Evolutionary conservation across 2,888 invertebrate genomes (phyloP).

Genomic region (Congeria kusceri): DNA sequence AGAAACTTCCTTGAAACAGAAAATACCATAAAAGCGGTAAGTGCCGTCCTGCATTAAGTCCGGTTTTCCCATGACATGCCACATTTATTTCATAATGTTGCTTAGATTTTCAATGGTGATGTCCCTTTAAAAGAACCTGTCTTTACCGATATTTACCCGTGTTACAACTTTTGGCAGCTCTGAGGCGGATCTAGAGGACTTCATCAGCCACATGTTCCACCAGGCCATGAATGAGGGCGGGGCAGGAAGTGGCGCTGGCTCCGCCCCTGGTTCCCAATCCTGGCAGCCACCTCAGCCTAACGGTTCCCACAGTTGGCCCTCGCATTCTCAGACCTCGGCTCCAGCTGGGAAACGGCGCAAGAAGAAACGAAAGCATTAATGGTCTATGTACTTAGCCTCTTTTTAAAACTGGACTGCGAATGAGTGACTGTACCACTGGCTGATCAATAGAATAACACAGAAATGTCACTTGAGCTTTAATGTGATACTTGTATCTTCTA

Average conservation of each 20-base stretch:
- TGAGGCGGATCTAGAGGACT: slow-evolving; percentile 92
- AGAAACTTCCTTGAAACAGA: too few species aligned
- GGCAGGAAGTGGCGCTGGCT: slow-evolving; percentile 9
- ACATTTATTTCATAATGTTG: too few species aligned
- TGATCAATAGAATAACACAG: slow-evolving; percentile 57
- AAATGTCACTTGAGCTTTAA: not conserved
- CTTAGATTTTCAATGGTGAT: too few species aligned
- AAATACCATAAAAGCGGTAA: too few species aligned
- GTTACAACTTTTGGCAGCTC: too few species aligned
- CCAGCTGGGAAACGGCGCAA: slow-evolving; percentile 65
- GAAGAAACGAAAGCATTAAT: slow-evolving; percentile 77
- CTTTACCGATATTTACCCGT: too few species aligned
- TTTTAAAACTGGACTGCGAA: slow-evolving; percentile 14
- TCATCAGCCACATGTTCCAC: slow-evolving; percentile 92
- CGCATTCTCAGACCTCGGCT: slow-evolving; percentile 22
- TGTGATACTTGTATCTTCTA: too few species aligned
- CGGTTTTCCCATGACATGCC: too few species aligned
- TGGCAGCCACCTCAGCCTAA: slow-evolving; percentile 64
- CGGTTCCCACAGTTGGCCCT: slow-evolving; percentile 38
- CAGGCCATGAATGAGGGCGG: slow-evolving; percentile 86
- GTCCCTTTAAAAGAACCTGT: too few species aligned
- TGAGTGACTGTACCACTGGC: slow-evolving; percentile 14
- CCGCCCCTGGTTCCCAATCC: slow-evolving; percentile 60
- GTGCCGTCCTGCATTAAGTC: too few species aligned
- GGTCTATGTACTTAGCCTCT: slow-evolving; percentile 8